Percentiles rank a stretch among this genome's conserved stretches.
These are phyloP conservation scores for Archilochus colubris DNA, from an alignment of 2,113 vertebrate species.

Conservation along the genomic window DNA sequence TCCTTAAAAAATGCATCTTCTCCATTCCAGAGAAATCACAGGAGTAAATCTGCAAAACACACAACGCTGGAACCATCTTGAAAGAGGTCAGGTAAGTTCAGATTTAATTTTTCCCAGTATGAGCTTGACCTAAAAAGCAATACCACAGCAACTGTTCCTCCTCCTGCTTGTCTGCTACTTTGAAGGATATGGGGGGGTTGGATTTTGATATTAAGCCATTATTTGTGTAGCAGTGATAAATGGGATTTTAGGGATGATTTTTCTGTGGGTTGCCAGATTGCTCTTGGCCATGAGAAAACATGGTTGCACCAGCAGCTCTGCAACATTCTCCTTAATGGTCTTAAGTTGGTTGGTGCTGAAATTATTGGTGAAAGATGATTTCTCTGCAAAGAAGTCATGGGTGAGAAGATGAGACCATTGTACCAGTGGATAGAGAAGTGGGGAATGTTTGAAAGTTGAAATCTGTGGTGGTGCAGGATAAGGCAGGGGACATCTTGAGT, in stretches of 20 bases:
- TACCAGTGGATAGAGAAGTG: background rate
- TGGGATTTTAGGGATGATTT: background rate
- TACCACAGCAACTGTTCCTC: background rate
- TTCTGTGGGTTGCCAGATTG: background rate
- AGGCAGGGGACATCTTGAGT: background rate
- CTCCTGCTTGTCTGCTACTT: background rate
- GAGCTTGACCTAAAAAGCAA: fast-evolving
- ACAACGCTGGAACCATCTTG: background rate
- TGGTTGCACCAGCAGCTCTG: background rate
- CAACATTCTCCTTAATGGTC: background rate
- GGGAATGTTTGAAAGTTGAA: background rate
- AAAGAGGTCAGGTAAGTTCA: background rate
- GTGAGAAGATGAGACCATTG: background rate
- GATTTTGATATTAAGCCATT: background rate
- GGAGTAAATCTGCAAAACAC: background rate
- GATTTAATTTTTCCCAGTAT: background rate
- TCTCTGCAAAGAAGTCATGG: background rate
- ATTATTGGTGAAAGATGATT: background rate
- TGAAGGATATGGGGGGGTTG: fast-evolving
- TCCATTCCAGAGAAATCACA: background rate
- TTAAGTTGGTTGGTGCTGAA: background rate
- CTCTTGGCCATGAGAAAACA: background rate
- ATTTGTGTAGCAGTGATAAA: background rate
- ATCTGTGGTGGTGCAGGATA: background rate
- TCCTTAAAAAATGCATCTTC: background rate